Base-by-base conservation (phyloP, 2,797 vertebrate genomes). In the Apogon hyalosoma region DNA sequence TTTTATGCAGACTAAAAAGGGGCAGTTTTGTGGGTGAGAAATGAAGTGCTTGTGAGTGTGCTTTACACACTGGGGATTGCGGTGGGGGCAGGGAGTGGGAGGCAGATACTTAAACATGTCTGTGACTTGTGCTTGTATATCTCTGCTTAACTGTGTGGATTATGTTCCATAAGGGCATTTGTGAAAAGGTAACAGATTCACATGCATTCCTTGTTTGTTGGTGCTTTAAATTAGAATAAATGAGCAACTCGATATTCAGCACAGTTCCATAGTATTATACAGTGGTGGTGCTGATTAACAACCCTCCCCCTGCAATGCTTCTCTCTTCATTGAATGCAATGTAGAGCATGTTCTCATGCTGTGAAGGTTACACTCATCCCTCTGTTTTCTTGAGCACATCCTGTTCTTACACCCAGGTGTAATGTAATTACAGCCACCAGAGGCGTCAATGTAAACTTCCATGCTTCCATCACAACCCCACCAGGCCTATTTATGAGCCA, bases 181-280 rank as follows among this genome's bases (percentile, higher is more conserved):
- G 18, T 67, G 49, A 67, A 73, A 63, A 83, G 54, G 73, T 66
- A 63, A 61, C 48, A 63, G 69, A 69, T 57, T 50, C 47, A 0
- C 24, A 43, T 45, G 48, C 14, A 52, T 50, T 59, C n/a, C 57
- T 48, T 69, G 75, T 80, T 79, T 78, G 62, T 60, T 75, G 57
- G 55, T 60, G 74, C 69, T 82, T 87, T 86, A 83, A 81, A 88
- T 88, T 68, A 61, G 66, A 87, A 91, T 75, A 82, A 90, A 88
- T 79, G 69, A 80, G 70, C 61, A 53, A 76, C 73, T 83, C 83
- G 46, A 82, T 87, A 84, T 75, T 81, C 74, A 83, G 65, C 80
- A 76, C 28, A 63, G 73, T 69, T 50, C 31, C 56, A 68, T 62
- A 54, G 63, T 76, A 83, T 77, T 79, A 48, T 60, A 72, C 67